Percentiles rank a stretch among this genome's conserved stretches.
Conservation (phyloP, 2,113 vertebrate species). For the Phaetusa simplex region DNA sequence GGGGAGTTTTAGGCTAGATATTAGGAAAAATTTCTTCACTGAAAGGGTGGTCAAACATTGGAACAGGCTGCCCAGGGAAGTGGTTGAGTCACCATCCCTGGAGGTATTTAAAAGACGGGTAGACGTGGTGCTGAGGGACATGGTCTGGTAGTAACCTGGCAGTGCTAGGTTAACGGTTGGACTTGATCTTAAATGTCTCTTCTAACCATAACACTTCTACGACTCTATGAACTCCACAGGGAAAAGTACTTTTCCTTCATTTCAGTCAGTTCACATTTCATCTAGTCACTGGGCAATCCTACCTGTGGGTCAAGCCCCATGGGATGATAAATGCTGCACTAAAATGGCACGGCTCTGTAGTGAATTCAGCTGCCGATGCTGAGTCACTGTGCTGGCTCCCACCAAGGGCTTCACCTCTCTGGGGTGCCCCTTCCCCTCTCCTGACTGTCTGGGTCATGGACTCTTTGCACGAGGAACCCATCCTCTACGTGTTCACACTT, state of each 20-base stretch:
- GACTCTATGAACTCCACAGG: neutral
- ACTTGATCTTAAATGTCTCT: neutral
- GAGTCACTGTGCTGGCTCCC: fast-evolving
- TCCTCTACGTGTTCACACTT: neutral
- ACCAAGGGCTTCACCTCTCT: neutral
- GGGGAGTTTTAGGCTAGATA: neutral
- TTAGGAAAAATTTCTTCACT: neutral
- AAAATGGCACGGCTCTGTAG: fast-evolving
- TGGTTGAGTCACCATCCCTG: neutral
- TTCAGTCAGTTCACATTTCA: neutral
- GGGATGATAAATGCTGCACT: neutral
- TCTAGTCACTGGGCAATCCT: neutral
- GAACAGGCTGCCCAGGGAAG: neutral
- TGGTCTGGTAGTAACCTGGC: neutral
- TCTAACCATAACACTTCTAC: neutral
- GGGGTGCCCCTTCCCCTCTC: neutral
- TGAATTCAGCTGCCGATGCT: neutral
- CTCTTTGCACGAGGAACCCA: neutral
- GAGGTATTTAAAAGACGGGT: neutral
- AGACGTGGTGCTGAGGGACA: neutral
- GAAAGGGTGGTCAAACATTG: neutral
- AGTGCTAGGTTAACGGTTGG: neutral
- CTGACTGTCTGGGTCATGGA: neutral
- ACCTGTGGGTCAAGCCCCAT: neutral
- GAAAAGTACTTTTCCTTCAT: neutral